A percentile compares a stretch with the other conserved stretches of the same genome.
These are phyloP conservation scores for Dreissena polymorpha DNA, from an alignment of 1,140 invertebrate genomes.

Conservation along the genomic window DNA sequence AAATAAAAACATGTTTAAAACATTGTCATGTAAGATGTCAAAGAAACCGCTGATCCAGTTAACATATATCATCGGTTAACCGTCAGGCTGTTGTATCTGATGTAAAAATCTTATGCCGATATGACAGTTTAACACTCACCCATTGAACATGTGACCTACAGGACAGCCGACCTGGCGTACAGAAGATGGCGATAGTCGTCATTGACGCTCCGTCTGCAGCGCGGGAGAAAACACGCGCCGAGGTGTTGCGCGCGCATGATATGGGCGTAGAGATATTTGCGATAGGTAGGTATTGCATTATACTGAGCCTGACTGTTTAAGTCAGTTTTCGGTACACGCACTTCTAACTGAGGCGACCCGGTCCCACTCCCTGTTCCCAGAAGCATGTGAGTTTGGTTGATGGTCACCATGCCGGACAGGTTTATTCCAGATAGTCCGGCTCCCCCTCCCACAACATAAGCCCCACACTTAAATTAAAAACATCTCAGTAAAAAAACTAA, in stretches of 20 bases:
- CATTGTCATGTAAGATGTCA: background rate
- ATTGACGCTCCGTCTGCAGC: constrained; percentile 58
- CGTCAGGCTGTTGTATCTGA: background rate
- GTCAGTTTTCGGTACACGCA: too few species aligned
- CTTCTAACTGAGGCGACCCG: too few species aligned
- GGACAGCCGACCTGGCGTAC: constrained; percentile 60
- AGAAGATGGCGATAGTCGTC: constrained; percentile 59
- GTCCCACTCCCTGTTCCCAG: too few species aligned
- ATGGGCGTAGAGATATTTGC: constrained; percentile 56
- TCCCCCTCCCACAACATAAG: too few species aligned
- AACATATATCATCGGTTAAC: background rate
- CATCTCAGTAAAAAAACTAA: too few species aligned
- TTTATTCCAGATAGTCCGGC: too few species aligned
- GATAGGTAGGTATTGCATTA: constrained; percentile 46
- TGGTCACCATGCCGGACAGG: too few species aligned
- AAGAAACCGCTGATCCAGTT: background rate
- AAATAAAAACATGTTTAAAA: background rate
- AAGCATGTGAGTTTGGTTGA: too few species aligned
- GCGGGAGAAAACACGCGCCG: constrained; percentile 31
- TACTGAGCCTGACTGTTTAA: too few species aligned
- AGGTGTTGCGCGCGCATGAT: constrained; percentile 47
- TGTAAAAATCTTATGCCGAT: background rate
- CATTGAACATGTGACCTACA: background rate
- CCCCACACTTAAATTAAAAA: too few species aligned
- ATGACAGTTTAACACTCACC: background rate